These are phyloP conservation scores for Xenopus borealis DNA, from an alignment of 2,113 vertebrate genomes.

Conservation along the genomic window DNA sequence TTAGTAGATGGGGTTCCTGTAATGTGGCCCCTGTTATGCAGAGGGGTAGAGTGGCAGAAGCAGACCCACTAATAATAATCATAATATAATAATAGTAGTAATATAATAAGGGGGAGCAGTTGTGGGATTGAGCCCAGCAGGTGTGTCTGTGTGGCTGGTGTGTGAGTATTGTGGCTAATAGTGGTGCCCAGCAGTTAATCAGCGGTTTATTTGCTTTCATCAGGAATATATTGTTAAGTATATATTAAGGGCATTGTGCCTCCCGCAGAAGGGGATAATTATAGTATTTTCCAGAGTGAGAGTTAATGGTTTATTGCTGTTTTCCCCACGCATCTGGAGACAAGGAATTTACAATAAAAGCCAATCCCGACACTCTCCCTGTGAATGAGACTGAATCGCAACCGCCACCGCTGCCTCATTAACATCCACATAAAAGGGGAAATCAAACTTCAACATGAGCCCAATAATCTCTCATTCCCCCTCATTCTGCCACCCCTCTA, in stretches of 20 bases:
- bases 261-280: constrained; percentile 26
- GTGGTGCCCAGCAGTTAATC: background rate
- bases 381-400: constrained; percentile 31
- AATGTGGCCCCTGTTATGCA: too few species aligned
- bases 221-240: constrained; percentile 30
- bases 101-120: too few species aligned
- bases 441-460: constrained; percentile 20
- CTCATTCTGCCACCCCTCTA: too few species aligned
- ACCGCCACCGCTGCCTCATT: constrained; percentile 27
- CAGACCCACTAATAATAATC: too few species aligned
- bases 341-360: constrained; percentile 30
- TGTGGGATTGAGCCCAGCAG: too few species aligned
- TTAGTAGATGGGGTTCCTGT: too few species aligned
- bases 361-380: constrained; percentile 15
- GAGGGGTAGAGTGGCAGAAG: too few species aligned
- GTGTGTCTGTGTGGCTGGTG: too few species aligned
- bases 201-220: constrained; percentile 33
- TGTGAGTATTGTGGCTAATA: too few species aligned
- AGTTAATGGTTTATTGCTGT: constrained; percentile 34
- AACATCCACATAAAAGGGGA: constrained; percentile 30
- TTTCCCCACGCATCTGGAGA: constrained; percentile 29
- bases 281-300: constrained; percentile 11
- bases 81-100: too few species aligned
- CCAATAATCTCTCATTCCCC: constrained; percentile 22
- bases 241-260: constrained; percentile 9